phyloP scores from a whole-genome alignment of 2,113 vertebrate species.

The Seriola quinqueradiata region DNA sequence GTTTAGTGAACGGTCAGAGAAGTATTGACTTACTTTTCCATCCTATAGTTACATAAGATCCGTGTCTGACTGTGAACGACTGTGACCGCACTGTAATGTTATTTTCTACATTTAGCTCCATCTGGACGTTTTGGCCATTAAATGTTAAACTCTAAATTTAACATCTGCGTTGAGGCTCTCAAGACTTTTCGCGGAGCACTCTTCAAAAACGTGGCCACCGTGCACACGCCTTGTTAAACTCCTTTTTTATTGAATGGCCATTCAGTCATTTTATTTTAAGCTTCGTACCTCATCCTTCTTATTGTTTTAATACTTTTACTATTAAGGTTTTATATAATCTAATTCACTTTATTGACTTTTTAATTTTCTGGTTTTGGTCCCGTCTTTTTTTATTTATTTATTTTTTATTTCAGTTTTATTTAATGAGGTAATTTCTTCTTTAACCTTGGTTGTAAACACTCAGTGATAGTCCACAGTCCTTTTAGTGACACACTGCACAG shows the following conservation, averaged over 20 bases:
- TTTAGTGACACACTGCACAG: conserved; percentile 13
- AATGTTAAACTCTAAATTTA: conserved; percentile 25
- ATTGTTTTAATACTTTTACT: conserved; percentile 8
- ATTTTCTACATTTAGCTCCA: conserved; percentile 24
- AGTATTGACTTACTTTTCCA: conserved; percentile 8
- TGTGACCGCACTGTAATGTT: background rate
- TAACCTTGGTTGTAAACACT: conserved; percentile 30
- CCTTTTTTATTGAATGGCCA: conserved; percentile 32
- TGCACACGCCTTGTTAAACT: conserved; percentile 30
- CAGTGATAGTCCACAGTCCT: background rate
- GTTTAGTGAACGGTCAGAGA: background rate
- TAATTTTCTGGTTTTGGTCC: background rate
- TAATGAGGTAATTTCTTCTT: background rate
- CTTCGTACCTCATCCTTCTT: background rate
- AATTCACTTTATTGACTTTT: conserved; percentile 15
- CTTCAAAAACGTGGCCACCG: background rate
- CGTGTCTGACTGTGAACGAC: background rate
- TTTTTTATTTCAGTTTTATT: background rate
- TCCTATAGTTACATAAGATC: conserved; percentile 24
- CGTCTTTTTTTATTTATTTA: too few species aligned
- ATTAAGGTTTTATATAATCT: conserved; percentile 17
- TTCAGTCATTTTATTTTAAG: conserved; percentile 2
- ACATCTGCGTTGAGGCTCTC: conserved; percentile 37
- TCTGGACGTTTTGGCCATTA: conserved; percentile 38
- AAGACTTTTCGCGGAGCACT: conserved; percentile 1